Evolutionary conservation across 2,797 vertebrate species (phyloP).

Genomic region (Percopsis omiscomaycus): DNA sequence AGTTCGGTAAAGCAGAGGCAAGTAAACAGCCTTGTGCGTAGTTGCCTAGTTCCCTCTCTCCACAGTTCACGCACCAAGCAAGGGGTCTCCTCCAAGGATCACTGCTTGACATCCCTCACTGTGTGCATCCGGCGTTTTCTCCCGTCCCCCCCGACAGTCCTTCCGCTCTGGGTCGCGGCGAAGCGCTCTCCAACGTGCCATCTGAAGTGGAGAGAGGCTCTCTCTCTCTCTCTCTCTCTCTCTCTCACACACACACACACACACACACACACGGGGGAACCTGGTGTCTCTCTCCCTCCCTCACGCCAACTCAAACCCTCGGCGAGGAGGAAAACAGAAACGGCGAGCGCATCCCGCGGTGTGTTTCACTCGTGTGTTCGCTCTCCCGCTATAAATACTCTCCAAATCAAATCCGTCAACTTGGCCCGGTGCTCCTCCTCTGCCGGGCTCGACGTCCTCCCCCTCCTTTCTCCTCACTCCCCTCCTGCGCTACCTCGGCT

Average conservation of each 20-base stretch:
- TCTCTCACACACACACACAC: neutral
- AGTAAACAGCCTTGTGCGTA: too few species aligned
- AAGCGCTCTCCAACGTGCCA: neutral
- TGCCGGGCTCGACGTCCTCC: constrained; percentile 28
- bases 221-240: neutral
- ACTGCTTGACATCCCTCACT: too few species aligned
- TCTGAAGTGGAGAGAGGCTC: neutral
- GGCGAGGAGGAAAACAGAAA: constrained; percentile 34
- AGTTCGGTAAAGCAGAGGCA: too few species aligned
- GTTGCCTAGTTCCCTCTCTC: too few species aligned
- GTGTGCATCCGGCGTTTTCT: too few species aligned
- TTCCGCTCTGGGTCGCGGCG: neutral
- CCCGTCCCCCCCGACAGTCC: neutral
- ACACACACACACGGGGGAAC: too few species aligned
- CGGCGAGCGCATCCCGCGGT: constrained; percentile 25
- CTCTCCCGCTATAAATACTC: constrained; percentile 69
- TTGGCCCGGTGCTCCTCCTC: constrained; percentile 62
- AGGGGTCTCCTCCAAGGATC: too few species aligned
- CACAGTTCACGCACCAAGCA: too few species aligned
- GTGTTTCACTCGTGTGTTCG: constrained; percentile 54
- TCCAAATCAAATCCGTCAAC: constrained; percentile 72
- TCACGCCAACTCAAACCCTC: constrained; percentile 1
- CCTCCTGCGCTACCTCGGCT: constrained; percentile 50
- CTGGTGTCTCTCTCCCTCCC: constrained; percentile 6
- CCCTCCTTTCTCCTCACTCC: constrained; percentile 37